These are phyloP conservation scores for Archips xylosteana DNA, from an alignment of 2,888 invertebrate genomes.

Conservation along the genomic window DNA sequence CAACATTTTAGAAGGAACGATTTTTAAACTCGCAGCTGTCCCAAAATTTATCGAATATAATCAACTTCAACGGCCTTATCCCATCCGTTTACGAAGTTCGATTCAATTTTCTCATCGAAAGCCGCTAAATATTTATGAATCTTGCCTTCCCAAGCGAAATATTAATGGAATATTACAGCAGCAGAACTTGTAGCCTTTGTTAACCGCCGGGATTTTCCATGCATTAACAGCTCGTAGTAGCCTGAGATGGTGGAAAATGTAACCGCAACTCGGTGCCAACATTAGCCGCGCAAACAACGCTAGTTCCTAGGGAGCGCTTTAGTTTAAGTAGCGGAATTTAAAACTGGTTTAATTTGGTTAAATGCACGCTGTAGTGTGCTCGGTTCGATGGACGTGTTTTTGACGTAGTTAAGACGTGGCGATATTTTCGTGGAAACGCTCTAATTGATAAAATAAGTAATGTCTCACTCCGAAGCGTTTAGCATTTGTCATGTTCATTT, in stretches of 20 bases:
- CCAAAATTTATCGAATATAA: slow-evolving; percentile 5
- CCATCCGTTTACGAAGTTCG: neutral
- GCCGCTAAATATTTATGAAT: slow-evolving; percentile 34
- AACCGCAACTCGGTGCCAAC: slow-evolving; percentile 12
- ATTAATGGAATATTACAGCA: slow-evolving; percentile 42
- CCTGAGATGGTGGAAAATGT: slow-evolving; percentile 20
- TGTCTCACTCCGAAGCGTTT: too few species aligned
- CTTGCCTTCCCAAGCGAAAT: slow-evolving; percentile 28
- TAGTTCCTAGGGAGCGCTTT: slow-evolving; percentile 32
- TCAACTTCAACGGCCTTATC: neutral
- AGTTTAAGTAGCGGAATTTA: slow-evolving; percentile 27
- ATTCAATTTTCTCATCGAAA: slow-evolving; percentile 26
- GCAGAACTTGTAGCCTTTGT: slow-evolving; percentile 29
- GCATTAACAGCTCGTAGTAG: slow-evolving; percentile 38
- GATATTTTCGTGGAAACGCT: neutral
- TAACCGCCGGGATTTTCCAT: slow-evolving; percentile 28
- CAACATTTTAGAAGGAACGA: neutral
- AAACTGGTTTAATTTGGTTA: slow-evolving; percentile 35
- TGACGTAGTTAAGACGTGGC: neutral
- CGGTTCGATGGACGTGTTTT: neutral
- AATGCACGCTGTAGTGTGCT: slow-evolving; percentile 1
- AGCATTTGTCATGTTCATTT: too few species aligned
- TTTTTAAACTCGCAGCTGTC: neutral
- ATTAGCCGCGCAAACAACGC: slow-evolving; percentile 21
- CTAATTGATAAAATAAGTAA: too few species aligned